Percentiles rank a stretch among this genome's conserved stretches.
Evolutionary conservation across 2,797 vertebrate species (phyloP).

Genomic region (Eptatretus atami): DNA sequence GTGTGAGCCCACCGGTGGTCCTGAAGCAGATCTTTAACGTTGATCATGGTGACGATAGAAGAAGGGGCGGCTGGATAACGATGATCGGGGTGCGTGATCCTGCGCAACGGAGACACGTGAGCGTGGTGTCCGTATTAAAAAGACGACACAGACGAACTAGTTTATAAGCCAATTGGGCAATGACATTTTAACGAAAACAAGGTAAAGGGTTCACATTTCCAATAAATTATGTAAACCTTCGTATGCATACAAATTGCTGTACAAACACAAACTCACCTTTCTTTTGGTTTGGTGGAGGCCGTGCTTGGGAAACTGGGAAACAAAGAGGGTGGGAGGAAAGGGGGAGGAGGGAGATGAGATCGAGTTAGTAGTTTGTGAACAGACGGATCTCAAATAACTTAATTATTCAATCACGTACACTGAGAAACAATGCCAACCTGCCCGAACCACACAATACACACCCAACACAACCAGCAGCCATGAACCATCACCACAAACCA

Average conservation of each 20-base stretch:
- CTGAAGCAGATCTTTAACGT: slow-evolving; percentile 84
- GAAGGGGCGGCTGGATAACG: slow-evolving; percentile 88
- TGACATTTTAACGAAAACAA: background rate
- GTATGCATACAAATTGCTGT: slow-evolving; percentile 8
- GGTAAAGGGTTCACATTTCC: background rate
- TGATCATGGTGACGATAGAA: slow-evolving; percentile 94
- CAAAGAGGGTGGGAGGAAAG: no score
- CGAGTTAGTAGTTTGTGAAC: no score
- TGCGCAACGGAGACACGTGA: slow-evolving; percentile 14
- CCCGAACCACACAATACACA: no score
- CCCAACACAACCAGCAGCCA: no score
- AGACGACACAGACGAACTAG: slow-evolving; percentile 7
- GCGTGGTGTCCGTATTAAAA: background rate
- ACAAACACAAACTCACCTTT: slow-evolving; percentile 29
- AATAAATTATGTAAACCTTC: slow-evolving; percentile 3
- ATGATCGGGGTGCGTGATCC: slow-evolving; percentile 89
- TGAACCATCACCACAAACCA: no score
- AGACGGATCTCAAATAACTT: no score
- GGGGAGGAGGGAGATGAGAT: no score
- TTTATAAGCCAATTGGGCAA: slow-evolving; percentile 7
- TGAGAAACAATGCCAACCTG: no score
- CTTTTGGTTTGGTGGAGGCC: slow-evolving; percentile 92
- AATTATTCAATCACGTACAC: no score
- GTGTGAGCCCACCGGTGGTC: slow-evolving; percentile 51
- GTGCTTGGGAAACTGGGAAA: slow-evolving; percentile 63